Conservation (phyloP, 1,140 invertebrate species). For the Aphaenogaster floridana region DNA sequence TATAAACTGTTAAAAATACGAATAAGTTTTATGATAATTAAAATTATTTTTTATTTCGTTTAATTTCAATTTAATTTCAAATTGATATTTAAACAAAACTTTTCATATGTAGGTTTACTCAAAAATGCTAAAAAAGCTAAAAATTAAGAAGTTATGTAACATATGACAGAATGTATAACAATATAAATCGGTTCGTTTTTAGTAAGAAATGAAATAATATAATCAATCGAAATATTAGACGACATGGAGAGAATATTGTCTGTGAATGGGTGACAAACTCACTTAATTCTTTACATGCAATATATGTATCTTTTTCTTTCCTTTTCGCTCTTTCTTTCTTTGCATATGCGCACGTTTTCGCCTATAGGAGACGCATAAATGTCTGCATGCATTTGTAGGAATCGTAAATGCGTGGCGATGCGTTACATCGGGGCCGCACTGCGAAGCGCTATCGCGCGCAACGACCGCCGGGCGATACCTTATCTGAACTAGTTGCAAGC, state of each 20-base stretch:
- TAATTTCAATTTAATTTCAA: not conserved
- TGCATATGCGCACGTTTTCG: not conserved
- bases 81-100: not conserved
- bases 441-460: conserved; percentile 80
- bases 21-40: not conserved
- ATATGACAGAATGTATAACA: not conserved
- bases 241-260: not conserved
- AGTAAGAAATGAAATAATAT: conserved; percentile 6
- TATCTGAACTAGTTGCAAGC: conserved; percentile 85
- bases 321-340: not conserved
- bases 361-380: conserved; percentile 35
- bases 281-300: conserved; percentile 10
- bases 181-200: not conserved
- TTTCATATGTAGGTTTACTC: not conserved
- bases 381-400: conserved; percentile 52
- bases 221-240: conserved; percentile 15
- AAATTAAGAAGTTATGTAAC: not conserved
- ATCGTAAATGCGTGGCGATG: conserved; percentile 71
- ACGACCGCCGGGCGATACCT: conserved; percentile 81
- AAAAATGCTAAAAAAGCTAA: not conserved
- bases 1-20: too few relatives aligned
- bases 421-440: conserved; percentile 79
- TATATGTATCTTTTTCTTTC: too few relatives aligned
- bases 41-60: not conserved
- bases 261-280: not conserved